Evolutionary conservation across 2,888 invertebrate genomes (phyloP).

Genomic region (Metopia argyrocephala): DNA sequence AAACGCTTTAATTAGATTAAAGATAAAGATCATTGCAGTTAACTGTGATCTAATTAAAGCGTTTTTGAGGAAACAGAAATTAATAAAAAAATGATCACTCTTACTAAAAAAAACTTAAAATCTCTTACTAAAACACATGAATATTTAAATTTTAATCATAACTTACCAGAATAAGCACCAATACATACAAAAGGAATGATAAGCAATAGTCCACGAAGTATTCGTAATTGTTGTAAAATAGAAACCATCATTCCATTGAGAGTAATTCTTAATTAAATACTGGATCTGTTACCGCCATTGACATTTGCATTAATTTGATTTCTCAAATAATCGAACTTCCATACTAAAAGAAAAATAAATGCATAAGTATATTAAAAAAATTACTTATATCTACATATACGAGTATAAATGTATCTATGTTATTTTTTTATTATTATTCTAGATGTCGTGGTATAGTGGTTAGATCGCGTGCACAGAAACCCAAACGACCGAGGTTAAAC

Average conservation of each 20-base stretch:
- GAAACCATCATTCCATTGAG: conserved; percentile 62
- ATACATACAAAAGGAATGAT: conserved; percentile 60
- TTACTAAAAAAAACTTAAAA: too few relatives aligned
- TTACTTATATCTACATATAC: too few relatives aligned
- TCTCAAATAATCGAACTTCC: neutral
- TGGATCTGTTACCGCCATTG: conserved; percentile 55
- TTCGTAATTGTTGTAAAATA: conserved; percentile 58
- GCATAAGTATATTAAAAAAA: too few relatives aligned
- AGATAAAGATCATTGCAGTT: neutral
- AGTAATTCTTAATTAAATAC: conserved; percentile 54
- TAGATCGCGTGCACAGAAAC: too few relatives aligned
- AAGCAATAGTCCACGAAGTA: conserved; percentile 59
- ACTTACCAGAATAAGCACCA: conserved; percentile 63
- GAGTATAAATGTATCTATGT: too few relatives aligned
- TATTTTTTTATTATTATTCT: too few relatives aligned
- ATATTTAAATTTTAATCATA: neutral
- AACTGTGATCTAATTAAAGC: too few relatives aligned
- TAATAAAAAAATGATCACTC: neutral
- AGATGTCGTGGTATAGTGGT: too few relatives aligned
- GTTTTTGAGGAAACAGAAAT: neutral
- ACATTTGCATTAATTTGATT: conserved; percentile 34
- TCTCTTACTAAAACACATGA: too few relatives aligned
- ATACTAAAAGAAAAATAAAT: conserved; percentile 25
- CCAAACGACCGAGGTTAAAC: too few relatives aligned
- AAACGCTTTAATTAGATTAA: too few relatives aligned